Base-by-base conservation (phyloP, 1,140 invertebrate genomes). In the Hyposmocoma kahamanoa region DNA sequence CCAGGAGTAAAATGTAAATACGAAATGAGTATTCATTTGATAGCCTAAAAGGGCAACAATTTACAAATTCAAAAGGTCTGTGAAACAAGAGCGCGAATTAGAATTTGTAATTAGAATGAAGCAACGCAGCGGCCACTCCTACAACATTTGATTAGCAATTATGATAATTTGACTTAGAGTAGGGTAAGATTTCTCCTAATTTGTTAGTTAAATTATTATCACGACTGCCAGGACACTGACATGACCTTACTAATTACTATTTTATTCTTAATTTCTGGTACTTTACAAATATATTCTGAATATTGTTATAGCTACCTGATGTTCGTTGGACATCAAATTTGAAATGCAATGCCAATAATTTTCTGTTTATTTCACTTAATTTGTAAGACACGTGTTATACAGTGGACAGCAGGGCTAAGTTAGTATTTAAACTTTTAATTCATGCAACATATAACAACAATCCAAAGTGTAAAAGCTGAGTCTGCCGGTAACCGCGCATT, bases 101-200 rank as follows among this genome's bases (percentile, higher is more conserved):
- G 82, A 82, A 85, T 83, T 83, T 80, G 67, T 85, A 83, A 85
- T 83, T 83, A 83, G 76, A 58, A 54, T 58, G 69, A 66, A 67
- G 71, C 67, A 64, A 71, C 61, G 64, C 67, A 60, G 61, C 69
- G 70, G 61, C 67, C 63, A 71, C 70, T 78, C 71, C 72, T 74
- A 78, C 75, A 80, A 74, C 78, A 74, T 84, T 84, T 84, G 79
- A 84, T 84, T 83, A 84, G 71, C 79, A 84, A 84, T 84, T 84
- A 83, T 84, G 81, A 66, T 81, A 84, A 84, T 84, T 81, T 80
- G 73, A 79, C 77, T 84, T 73, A 81, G 75, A 84, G 72, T 75
- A 73, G 78, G 72, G 73, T 81, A 78, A 84, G 81, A 84, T 83
- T 81, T 75, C 77, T 81, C 50, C 69, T 81, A 81, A 84, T 84